Evolutionary conservation across 2,888 invertebrate species (phyloP).

Genomic region (Epistrophe grossulariae): DNA sequence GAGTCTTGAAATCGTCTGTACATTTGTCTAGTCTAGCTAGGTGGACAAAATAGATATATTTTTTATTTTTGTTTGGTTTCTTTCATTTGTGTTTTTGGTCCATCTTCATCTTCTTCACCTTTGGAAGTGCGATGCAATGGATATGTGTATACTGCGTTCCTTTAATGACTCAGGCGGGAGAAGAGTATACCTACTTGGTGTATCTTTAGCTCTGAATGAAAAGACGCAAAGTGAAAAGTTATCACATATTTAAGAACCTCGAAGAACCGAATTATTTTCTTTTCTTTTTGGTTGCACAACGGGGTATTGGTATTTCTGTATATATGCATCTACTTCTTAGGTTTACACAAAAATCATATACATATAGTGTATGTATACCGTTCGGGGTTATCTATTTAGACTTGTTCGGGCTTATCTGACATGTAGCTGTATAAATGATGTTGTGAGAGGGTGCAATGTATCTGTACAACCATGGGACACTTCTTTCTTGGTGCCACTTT

Average conservation of each 20-base stretch:
- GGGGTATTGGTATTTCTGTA: conserved; percentile 40
- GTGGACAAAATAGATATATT: conserved; percentile 69
- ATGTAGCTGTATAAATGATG: conserved; percentile 16
- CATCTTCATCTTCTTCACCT: conserved; percentile 31
- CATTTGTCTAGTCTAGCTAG: conserved; percentile 67
- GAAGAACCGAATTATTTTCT: conserved; percentile 61
- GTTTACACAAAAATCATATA: not conserved
- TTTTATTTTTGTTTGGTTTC: conserved; percentile 25
- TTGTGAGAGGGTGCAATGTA: conserved; percentile 34
- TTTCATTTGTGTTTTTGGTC: conserved; percentile 41
- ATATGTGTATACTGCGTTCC: conserved; percentile 20
- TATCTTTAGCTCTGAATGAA: conserved; percentile 54
- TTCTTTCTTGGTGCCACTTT: conserved; percentile 15
- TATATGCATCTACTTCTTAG: not conserved
- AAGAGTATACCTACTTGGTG: conserved; percentile 1
- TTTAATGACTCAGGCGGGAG: conserved; percentile 52
- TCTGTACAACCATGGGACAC: conserved; percentile 1
- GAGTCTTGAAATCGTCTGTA: conserved; percentile 47
- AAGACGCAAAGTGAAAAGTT: conserved; percentile 70
- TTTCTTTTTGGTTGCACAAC: conserved; percentile 67
- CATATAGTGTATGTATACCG: not conserved
- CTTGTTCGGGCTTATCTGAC: conserved; percentile 44
- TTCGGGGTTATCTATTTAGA: conserved; percentile 48
- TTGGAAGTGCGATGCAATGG: not conserved
- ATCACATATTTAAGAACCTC: conserved; percentile 66